phyloP scores from a whole-genome alignment of 2,797 vertebrate genomes.

The Coracias cyanogaster region DNA sequence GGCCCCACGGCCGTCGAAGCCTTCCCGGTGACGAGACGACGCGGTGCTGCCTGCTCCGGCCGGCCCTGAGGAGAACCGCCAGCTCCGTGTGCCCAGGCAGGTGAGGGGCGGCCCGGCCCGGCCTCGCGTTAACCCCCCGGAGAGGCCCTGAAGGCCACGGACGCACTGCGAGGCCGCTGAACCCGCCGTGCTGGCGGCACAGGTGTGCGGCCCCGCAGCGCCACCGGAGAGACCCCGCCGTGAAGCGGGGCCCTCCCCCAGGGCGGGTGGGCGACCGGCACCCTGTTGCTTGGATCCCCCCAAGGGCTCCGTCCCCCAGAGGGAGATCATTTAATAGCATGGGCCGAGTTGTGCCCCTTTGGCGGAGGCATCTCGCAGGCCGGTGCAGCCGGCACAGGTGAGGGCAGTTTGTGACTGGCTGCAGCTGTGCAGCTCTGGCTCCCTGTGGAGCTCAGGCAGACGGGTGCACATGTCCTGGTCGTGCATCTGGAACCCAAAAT shows the following conservation, averaged over 20 bases:
- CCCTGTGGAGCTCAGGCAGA: accelerated
- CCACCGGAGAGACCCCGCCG: neutral
- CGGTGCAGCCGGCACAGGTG: neutral
- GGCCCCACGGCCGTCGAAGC: too few relatives aligned
- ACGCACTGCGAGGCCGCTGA: accelerated
- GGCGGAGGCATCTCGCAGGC: neutral
- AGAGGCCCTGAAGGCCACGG: too few relatives aligned
- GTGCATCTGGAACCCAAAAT: neutral
- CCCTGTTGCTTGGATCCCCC: neutral
- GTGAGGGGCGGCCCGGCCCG: neutral
- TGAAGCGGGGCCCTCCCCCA: too few relatives aligned
- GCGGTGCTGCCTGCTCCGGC: neutral
- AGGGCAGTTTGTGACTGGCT: neutral
- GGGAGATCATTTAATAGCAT: too few relatives aligned
- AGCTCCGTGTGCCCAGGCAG: neutral
- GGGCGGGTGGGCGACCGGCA: accelerated
- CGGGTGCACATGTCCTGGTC: accelerated
- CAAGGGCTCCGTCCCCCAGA: too few relatives aligned
- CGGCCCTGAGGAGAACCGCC: neutral
- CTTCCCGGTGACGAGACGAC: too few relatives aligned
- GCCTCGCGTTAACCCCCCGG: too few relatives aligned
- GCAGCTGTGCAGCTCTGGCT: neutral
- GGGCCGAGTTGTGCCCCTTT: accelerated
- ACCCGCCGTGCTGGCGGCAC: neutral
- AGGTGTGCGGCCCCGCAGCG: too few relatives aligned